These are phyloP conservation scores for Cebidichthys violaceus DNA, from an alignment of 2,113 vertebrate species.

Conservation along the genomic window DNA sequence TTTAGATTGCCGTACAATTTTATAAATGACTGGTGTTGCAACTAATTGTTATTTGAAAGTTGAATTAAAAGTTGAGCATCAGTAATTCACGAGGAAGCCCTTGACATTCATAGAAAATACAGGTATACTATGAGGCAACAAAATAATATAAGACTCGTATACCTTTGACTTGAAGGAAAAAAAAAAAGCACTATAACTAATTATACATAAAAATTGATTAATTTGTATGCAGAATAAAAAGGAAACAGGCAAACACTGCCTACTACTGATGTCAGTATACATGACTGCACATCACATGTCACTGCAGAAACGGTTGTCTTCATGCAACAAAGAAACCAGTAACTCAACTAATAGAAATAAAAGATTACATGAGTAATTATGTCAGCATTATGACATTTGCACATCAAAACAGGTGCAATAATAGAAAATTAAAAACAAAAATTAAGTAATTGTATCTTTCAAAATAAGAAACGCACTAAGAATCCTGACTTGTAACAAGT, in stretches of 20 bases:
- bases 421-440: conserved; percentile 52
- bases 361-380: conserved; percentile 73
- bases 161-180: conserved; percentile 90
- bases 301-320: conserved; percentile 85
- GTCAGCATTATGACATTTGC: conserved; percentile 69
- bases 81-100: conserved; percentile 89
- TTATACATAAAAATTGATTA: conserved; percentile 55
- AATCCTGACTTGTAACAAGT: conserved; percentile 53
- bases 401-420: conserved; percentile 76
- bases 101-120: conserved; percentile 94
- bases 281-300: conserved; percentile 88
- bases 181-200: conserved; percentile 79
- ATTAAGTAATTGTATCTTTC: conserved; percentile 38
- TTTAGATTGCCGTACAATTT: conserved; percentile 41
- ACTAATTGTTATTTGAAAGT: conserved; percentile 32
- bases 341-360: conserved; percentile 80
- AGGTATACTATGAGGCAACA: conserved; percentile 90
- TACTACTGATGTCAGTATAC: conserved; percentile 87
- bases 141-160: conserved; percentile 90
- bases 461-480: conserved; percentile 34
- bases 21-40: conserved; percentile 33
- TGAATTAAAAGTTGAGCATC: conserved; percentile 85
- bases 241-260: conserved; percentile 90
- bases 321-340: conserved; percentile 90
- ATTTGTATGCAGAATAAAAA: conserved; percentile 75